Evolutionary conservation across 1,140 invertebrate species (phyloP).

Genomic region (Berghia stephanieae): DNA sequence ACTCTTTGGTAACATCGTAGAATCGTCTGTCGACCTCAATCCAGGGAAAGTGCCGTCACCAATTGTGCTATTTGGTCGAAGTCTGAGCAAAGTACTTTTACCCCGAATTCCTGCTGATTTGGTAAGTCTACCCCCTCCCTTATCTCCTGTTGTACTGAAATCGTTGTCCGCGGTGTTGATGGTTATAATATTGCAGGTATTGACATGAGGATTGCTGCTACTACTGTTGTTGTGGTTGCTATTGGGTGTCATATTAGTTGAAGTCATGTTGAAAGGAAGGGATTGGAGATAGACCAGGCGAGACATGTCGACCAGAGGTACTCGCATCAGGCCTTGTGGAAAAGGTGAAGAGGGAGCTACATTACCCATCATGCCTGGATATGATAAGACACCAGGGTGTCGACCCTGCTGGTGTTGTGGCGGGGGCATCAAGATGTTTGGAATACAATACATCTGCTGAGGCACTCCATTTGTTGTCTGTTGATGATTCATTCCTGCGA

Average conservation of each 20-base stretch:
- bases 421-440: slow-evolving; percentile 29
- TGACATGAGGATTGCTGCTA: slow-evolving; percentile 33
- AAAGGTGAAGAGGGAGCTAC: slow-evolving; percentile 8
- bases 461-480: slow-evolving; percentile 8
- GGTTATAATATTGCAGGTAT: slow-evolving; percentile 30
- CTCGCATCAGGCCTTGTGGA: slow-evolving; percentile 29
- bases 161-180: slow-evolving; percentile 31
- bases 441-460: slow-evolving; percentile 31
- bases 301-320: slow-evolving; percentile 31
- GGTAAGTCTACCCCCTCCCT: slow-evolving; percentile 4
- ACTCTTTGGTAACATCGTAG: not conserved
- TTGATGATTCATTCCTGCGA: not conserved
- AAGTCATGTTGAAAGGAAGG: slow-evolving; percentile 20
- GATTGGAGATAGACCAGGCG: slow-evolving; percentile 26
- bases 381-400: slow-evolving; percentile 9
- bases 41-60: slow-evolving; percentile 13
- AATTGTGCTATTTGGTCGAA: slow-evolving; percentile 16
- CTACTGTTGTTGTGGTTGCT: slow-evolving; percentile 34
- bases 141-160: slow-evolving; percentile 14
- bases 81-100: slow-evolving; percentile 23
- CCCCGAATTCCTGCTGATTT: not conserved
- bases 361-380: slow-evolving; percentile 20
- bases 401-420: not conserved
- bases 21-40: slow-evolving; percentile 14
- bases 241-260: not conserved